phyloP scores from a whole-genome alignment of 2,888 invertebrate genomes.

The Dugesia japonica region DNA sequence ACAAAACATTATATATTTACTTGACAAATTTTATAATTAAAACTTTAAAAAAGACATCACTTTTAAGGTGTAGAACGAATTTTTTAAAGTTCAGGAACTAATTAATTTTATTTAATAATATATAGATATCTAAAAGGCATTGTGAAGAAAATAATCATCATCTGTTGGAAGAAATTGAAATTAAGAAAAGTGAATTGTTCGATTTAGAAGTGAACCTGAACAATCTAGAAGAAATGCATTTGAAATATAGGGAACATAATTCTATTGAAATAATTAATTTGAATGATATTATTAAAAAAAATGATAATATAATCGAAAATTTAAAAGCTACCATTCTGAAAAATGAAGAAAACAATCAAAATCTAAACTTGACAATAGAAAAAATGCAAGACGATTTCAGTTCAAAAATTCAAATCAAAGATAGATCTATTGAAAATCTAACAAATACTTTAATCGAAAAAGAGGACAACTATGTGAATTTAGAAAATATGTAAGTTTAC shows the following conservation, averaged over 20 bases:
- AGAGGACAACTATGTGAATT: neutral
- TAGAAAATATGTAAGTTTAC: neutral
- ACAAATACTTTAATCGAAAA: neutral
- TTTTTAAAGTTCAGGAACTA: too few relatives aligned
- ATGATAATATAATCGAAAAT: neutral
- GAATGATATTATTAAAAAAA: neutral
- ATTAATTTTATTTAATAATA: neutral
- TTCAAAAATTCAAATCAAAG: neutral
- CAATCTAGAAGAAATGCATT: neutral
- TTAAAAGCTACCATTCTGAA: neutral
- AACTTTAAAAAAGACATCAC: too few relatives aligned
- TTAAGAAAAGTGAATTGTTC: neutral
- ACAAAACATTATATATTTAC: too few relatives aligned
- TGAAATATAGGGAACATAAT: neutral
- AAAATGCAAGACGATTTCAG: neutral
- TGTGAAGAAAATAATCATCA: neutral
- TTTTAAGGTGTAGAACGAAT: too few relatives aligned
- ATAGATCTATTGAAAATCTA: neutral
- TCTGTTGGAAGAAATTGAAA: neutral
- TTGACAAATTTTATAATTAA: too few relatives aligned
- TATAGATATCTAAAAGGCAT: neutral
- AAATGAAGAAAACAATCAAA: neutral
- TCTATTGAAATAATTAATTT: neutral
- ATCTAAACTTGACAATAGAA: neutral
- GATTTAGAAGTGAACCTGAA: neutral